Evolutionary conservation across 2,888 invertebrate species (phyloP), one percentile per base, ranked within the genome.

Genomic region (Drosophila mercatorum): DNA sequence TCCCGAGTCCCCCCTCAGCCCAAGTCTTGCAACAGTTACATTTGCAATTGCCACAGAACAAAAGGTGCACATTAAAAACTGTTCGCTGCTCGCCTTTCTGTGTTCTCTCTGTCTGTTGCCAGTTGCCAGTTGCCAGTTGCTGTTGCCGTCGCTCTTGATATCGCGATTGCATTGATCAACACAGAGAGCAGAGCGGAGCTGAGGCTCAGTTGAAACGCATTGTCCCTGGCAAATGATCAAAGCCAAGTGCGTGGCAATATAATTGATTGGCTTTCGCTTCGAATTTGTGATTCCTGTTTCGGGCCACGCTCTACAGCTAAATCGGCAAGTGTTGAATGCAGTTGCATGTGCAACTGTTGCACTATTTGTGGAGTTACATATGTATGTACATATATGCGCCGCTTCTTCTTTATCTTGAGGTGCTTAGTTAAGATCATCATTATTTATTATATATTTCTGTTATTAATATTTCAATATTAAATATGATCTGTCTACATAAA

Each of bases 21-120:
- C 22, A 22, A 22, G 22, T 22, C 22, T 22, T 22, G 34, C 76
- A 60, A 78, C 75, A 68, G 71, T 72, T 68, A 66, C 78, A 82
- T 70, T 75, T 77, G 87, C 84, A 85, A 87, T 87, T 84, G 87
- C 87, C 87, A 82, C 78, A 85, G 78, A 87, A 85, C 84, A 85
- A 85, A 85, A 85, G 84, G 87, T 85, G 84, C 84, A 84, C 88
- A 82, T 87, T 85, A 84, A 87, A 83, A 85, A 69, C 70, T 61
- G 72, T 69, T 78, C 64, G 75, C 47, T 78, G 69, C 65, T 73
- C 64, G 67, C 46, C 55, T 56, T 63, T 60, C 36, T 22, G 46
- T 59, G 43, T 64, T 51, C 52, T 38, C 52, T 52, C 52, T 59
- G 43, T 34, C 31, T 31, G 26, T 36, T 75, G 68, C 8, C 36